These are phyloP conservation scores for Thymelicus lineola DNA, from an alignment of 2,888 invertebrate species.

Conservation along the genomic window DNA sequence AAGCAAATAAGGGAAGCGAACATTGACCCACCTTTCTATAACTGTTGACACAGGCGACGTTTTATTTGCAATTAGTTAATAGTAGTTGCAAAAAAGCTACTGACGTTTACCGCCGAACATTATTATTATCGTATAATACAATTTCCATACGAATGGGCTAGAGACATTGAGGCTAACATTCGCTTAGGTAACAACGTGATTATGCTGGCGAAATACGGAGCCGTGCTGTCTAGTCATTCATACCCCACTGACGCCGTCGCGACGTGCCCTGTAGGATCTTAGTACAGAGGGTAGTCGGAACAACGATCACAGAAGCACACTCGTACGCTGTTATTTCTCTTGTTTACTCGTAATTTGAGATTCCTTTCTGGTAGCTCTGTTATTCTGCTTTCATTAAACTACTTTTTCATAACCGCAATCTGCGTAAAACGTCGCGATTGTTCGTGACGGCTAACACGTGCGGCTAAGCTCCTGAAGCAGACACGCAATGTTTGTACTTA, in stretches of 20 bases:
- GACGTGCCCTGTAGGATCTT: constrained; percentile 48
- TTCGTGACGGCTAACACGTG: constrained; percentile 35
- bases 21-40: constrained; percentile 1
- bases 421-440: constrained; percentile 31
- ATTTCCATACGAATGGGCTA: background rate
- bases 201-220: constrained; percentile 59
- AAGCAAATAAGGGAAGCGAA: constrained; percentile 10
- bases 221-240: constrained; percentile 73
- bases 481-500: constrained; percentile 24
- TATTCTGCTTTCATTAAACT: constrained; percentile 35
- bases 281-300: constrained; percentile 28
- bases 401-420: constrained; percentile 37
- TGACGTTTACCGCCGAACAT: background rate
- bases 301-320: constrained; percentile 28
- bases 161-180: constrained; percentile 38
- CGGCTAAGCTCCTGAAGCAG: constrained; percentile 26
- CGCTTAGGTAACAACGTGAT: constrained; percentile 62
- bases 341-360: constrained; percentile 38
- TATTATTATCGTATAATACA: background rate
- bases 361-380: constrained; percentile 30
- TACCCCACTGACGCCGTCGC: constrained; percentile 52
- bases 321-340: constrained; percentile 26
- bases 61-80: constrained; percentile 15
- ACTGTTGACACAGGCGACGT: background rate
- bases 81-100: background rate